Evolutionary conservation across 2,797 vertebrate species (phyloP), one percentile per base, ranked within the genome.

Genomic region (Phoeniculus purpureus): DNA sequence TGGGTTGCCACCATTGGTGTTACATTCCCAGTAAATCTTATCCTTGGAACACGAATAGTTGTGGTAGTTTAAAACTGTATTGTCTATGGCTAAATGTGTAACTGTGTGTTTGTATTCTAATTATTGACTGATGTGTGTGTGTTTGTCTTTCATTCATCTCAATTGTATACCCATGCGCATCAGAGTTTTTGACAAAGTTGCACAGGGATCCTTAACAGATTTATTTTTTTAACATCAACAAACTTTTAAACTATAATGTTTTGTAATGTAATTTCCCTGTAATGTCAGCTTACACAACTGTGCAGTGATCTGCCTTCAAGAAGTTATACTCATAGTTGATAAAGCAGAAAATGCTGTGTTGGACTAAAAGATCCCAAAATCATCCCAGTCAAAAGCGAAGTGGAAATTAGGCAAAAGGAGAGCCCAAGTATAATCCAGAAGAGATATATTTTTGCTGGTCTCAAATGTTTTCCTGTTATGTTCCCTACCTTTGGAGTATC

Each of bases 401-500:
- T 66, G 2, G 27, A 87, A 47, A 70, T 62, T 7, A 59, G 12
- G 27, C n/a, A 75, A 31, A 50, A 50, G 20, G 27, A 85, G 47
- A 70, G 27, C 7, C 23, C 29, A 64, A 3, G 21, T 70, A 10
- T 78, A 70, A 78, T 54, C 48, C 55, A 81, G n/a, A 90, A 45
- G 17, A 73, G 6, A 4, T 47, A 3, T 12, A 20, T 56, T 78
- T 54, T 37, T 59, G 25, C 29, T 47, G 5, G 10, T 81, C 62
- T 93, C 51, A 66, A 73, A 62, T 83, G 40, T 51, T 87, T 76
- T 91, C 12, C 31, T 9, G 7, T 66, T 93, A 56, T 67, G 20
- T 82, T 87, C 37, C 56, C 47, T 85, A 52, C 45, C 74, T 93
- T 78, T 89, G 55, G 70, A 81, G 20, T 90, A 65, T 61, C 68